Conservation (phyloP, 2,888 invertebrate species). For the Blastobasis lacticolella region DNA sequence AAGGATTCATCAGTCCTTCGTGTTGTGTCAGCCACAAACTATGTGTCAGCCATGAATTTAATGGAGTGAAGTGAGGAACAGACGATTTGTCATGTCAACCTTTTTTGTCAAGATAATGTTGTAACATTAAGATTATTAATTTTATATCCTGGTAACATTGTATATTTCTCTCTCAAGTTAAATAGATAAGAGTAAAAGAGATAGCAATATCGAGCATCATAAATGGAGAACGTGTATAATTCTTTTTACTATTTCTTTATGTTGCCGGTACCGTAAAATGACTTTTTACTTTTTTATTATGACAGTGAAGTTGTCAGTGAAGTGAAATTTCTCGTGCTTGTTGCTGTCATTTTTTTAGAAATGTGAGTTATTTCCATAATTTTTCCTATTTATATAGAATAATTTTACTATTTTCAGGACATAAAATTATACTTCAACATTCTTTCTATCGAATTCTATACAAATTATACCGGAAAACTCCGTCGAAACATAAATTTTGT, state of each 20-base stretch:
- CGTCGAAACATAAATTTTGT: constrained; percentile 41
- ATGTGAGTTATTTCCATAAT: constrained; percentile 51
- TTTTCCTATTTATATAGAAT: constrained; percentile 15
- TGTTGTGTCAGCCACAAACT: no score
- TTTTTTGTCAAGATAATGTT: no score
- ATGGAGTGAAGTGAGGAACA: no score
- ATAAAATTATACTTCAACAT: background rate
- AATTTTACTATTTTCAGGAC: constrained; percentile 2
- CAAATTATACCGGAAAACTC: background rate
- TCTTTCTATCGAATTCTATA: background rate
- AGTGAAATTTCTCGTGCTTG: constrained; percentile 61
- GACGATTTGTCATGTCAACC: no score
- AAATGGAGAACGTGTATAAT: no score
- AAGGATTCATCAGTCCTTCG: no score
- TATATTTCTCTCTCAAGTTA: no score
- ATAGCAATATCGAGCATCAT: no score
- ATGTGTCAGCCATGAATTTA: no score
- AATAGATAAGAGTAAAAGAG: no score
- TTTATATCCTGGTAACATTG: no score
- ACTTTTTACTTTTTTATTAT: background rate
- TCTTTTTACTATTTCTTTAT: constrained; percentile 1
- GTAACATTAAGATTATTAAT: no score
- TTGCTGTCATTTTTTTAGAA: constrained; percentile 64
- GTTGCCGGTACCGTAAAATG: constrained; percentile 28
- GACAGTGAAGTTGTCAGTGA: background rate